Evolutionary conservation across 2,797 vertebrate species (phyloP), one percentile per base, ranked within the genome.

Genomic region (Pterois miles): DNA sequence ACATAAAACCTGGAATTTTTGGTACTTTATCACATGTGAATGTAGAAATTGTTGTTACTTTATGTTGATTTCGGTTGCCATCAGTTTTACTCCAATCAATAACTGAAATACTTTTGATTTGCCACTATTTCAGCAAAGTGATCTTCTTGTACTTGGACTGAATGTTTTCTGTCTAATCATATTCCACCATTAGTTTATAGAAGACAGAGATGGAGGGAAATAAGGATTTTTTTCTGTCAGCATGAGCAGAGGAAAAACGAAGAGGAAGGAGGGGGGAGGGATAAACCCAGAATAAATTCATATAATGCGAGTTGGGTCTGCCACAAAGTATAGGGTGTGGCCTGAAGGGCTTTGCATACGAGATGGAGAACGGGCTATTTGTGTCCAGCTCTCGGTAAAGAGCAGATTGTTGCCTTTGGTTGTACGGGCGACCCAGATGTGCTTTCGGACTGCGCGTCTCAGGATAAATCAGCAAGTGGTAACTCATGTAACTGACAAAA

Each of bases 261-360:
- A 67, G 46, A 66, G 59, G 72, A 29, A 62, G 72, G 22, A 12
- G 22, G 38, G 72, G 72, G 69, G 73, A 62, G 85, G 71, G 80
- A 90, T 86, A 77, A 91, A 86, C 80, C 81, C 65, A 87, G 89
- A 89, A 93, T 92, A 92, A 93, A 93, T 92, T 86, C 89, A 91
- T 91, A 88, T 86, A 88, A 90, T 92, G 92, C 89, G 89, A 82
- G 80, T 85, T 84, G 86, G 89, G 91, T 78, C 86, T 83, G 92
- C 95, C 95, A 92, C 94, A 94, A 95, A 96, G 93, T 95, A 94
- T 89, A 95, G 95, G 95, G 95, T 95, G 95, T 90, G 93, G 88
- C 92, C 83, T 81, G 71, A 86, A 88, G 89, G 88, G 87, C 88
- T 91, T 81, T 86, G 92, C 90, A 88, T 89, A 88, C 71, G 65